Evolutionary conservation across 2,113 vertebrate genomes (phyloP), one percentile per base, ranked within the genome.

Genomic region (Felis catus): DNA sequence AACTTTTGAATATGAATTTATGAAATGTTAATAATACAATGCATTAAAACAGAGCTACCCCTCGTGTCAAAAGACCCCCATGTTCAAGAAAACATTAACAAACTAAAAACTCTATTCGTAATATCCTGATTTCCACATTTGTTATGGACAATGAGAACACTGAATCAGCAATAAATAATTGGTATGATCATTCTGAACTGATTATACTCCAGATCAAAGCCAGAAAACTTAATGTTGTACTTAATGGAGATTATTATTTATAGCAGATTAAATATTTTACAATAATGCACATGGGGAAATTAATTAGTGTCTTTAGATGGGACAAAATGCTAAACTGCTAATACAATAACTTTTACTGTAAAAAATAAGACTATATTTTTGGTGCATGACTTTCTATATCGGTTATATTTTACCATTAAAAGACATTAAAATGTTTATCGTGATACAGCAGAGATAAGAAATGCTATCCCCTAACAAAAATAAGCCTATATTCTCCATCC

Each of bases 1-100:
- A 82, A 36, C 39, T 84, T 95, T 86, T 90, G 73, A 92, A 33
- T 89, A 89, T 89, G 11, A 91, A 93, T 48, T 79, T 83, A 83
- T 15, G 16, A 21, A 78, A 27, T 82, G 82, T 41, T 79, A 83
- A 83, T 48, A 95, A 82, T 16, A 88, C 31, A 94, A 10, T 41
- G 15, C 1, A 41, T 78, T 93, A 86, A 71, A 63, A 51, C 7
- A 78, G 48, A 94, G 89, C 31, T 55, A 97, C 27, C 1, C 12
- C 12, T n/a, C 51, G 78, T 23, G 88, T 92, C 3, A 2, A 89
- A 2, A 61, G 10, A 33, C 18, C 19, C 23, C 23, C 21, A 61
- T 18, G 39, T 71, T 83, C 82, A 68, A 92, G n/a, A 92, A 91
- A 95, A 92, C 48, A 84, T 63, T 53, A 94, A 71, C 31, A 83